phyloP scores from a whole-genome alignment of 2,888 invertebrate species.

The Amblyjoppa proteus region DNA sequence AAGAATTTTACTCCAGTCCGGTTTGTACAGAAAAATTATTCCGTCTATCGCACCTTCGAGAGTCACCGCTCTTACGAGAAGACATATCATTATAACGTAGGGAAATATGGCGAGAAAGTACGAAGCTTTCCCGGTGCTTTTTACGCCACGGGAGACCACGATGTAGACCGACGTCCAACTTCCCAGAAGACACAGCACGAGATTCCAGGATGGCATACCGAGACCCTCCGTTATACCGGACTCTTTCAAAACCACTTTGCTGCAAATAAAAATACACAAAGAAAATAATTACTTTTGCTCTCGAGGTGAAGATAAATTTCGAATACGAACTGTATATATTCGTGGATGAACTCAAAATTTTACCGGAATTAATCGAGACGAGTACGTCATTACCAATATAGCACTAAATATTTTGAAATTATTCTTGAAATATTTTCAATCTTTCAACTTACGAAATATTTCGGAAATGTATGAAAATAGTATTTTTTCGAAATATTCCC shows the following conservation, averaged over 20 bases:
- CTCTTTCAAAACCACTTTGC: constrained; percentile 86
- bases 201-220: constrained; percentile 86
- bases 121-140: constrained; percentile 88
- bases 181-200: constrained; percentile 86
- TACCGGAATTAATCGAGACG: no score
- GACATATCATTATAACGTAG: constrained; percentile 87
- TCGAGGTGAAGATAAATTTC: no score
- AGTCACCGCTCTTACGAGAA: constrained; percentile 88
- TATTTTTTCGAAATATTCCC: no score
- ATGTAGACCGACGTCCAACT: constrained; percentile 86
- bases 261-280: constrained; percentile 70
- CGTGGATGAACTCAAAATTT: no score
- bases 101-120: constrained; percentile 91
- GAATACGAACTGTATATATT: no score
- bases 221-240: constrained; percentile 86
- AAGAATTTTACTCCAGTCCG: constrained; percentile 88
- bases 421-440: no score
- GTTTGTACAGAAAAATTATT: constrained; percentile 88
- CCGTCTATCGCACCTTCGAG: constrained; percentile 88
- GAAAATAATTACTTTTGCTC: background rate
- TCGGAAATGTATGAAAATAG: no score
- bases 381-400: no score
- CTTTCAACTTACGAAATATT: no score
- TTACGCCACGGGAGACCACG: constrained; percentile 86
- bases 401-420: no score